Evolutionary conservation across 1,140 invertebrate genomes (phyloP), one percentile per base, ranked within the genome.

Genomic region (Drosophila athabasca): DNA sequence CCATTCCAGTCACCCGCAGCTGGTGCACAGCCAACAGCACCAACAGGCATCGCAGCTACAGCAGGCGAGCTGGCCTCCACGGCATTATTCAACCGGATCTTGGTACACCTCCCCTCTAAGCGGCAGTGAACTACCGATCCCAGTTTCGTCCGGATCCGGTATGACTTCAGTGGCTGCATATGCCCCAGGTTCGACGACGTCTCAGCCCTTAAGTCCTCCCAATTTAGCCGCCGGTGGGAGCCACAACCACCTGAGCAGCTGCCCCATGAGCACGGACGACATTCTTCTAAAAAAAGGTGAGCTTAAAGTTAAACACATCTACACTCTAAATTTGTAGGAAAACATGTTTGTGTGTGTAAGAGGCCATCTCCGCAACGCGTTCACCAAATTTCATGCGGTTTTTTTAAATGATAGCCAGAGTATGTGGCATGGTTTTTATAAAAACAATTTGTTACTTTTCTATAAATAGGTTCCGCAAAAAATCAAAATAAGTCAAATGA

Each of bases 201-300:
- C 50, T 11, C 81, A 84, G 43, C 43, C 90, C 2, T 26, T 90
- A 2, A 90, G 79, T 52, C 85, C 90, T 8, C 54, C 51, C 6
- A 59, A 57, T 19, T 50, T 2, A 69, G 55, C 7, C 59, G 66
- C 51, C 5, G 68, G 52, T 6, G 13, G 59, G 7, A 44, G 29
- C 31, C 69, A 72, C 39, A 44, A 39, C 31, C 69, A 72, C 39
- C 35, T 77, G 35, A 51, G 41, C n/a, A 85, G 49, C 24, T 83
- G 76, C 22, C 53, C 75, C 9, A 68, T 59, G 11, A 45, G 49
- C 6, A 35, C 74, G 11, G 90, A 90, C 1, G 87, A 91, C 29
- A 65, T 90, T 22, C 45, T 75, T 31, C 62, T 89, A 8, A 91
- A 91, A 61, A 91, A 91, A 64, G 91, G 90, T 91, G 17, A 77